Evolutionary conservation across 2,113 vertebrate genomes (phyloP).

Genomic region (Desmodus rotundus): DNA sequence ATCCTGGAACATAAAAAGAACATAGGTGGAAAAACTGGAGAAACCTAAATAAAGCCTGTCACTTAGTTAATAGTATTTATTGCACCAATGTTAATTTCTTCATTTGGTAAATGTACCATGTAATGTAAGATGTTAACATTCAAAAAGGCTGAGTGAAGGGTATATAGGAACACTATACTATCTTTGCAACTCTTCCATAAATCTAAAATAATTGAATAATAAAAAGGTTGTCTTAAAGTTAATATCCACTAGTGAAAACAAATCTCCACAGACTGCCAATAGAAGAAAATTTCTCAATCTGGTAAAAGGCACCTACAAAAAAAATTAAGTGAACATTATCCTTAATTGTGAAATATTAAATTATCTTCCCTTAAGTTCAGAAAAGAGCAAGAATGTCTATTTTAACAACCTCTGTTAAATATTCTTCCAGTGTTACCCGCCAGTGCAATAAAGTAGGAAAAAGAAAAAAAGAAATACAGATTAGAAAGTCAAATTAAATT

Average conservation of each 20-base stretch:
- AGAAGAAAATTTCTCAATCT: background rate
- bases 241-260: background rate
- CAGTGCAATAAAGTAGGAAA: conserved; percentile 31
- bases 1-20: background rate
- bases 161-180: background rate
- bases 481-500: background rate
- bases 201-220: background rate
- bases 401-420: background rate
- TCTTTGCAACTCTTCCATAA: background rate
- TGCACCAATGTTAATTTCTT: background rate
- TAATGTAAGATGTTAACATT: background rate
- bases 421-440: background rate
- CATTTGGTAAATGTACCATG: background rate
- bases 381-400: background rate
- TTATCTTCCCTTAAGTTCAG: background rate
- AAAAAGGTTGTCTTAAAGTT: background rate
- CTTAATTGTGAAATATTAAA: background rate
- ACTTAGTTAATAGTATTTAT: background rate
- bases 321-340: background rate
- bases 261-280: background rate
- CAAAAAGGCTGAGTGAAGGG: background rate
- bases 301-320: background rate
- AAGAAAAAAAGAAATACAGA: background rate
- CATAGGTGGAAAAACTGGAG: background rate
- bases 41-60: background rate